A percentile compares a stretch with the other conserved stretches of the same genome.
Conservation (phyloP, 1,140 invertebrate genomes). For the Frieseomelitta varia region DNA sequence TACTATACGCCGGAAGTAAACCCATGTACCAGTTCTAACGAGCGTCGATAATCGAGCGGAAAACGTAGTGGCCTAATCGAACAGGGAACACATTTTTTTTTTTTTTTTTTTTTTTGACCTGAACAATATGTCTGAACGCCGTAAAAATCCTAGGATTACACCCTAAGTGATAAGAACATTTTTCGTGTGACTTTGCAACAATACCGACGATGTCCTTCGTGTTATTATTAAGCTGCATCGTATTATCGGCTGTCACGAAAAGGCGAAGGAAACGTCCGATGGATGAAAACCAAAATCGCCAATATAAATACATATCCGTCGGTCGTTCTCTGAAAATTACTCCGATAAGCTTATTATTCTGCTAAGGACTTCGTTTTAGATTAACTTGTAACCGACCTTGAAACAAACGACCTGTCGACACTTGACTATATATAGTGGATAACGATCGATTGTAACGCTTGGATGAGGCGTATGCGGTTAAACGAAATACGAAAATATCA, state of each 20-base stretch:
- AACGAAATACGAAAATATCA: slow-evolving; percentile 69
- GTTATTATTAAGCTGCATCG: not conserved
- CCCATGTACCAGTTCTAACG: slow-evolving; percentile 32
- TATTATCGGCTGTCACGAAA: not conserved
- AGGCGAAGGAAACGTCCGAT: not conserved
- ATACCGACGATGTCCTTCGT: not conserved
- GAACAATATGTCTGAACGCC: slow-evolving; percentile 19
- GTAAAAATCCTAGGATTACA: slow-evolving; percentile 1
- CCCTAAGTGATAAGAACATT: slow-evolving; percentile 36
- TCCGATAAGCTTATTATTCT: too few relatives aligned
- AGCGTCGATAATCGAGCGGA: slow-evolving; percentile 15
- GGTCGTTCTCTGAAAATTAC: too few relatives aligned
- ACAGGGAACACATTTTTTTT: not conserved
- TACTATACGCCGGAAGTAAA: slow-evolving; percentile 43
- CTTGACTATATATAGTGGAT: slow-evolving; percentile 41
- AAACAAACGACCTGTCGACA: slow-evolving; percentile 27
- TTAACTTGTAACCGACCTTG: slow-evolving; percentile 56
- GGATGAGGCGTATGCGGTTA: slow-evolving; percentile 31
- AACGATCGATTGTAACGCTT: slow-evolving; percentile 58
- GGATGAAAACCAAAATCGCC: not conserved
- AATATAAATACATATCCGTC: too few relatives aligned
- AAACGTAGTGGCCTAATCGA: slow-evolving; percentile 35
- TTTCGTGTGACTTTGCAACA: not conserved
- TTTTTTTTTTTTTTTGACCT: not conserved
- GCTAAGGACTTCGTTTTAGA: slow-evolving; percentile 40